Percentiles rank a stretch among this genome's conserved stretches.
Conservation (phyloP, 2,113 vertebrate genomes). For the Glareola pratincola region DNA sequence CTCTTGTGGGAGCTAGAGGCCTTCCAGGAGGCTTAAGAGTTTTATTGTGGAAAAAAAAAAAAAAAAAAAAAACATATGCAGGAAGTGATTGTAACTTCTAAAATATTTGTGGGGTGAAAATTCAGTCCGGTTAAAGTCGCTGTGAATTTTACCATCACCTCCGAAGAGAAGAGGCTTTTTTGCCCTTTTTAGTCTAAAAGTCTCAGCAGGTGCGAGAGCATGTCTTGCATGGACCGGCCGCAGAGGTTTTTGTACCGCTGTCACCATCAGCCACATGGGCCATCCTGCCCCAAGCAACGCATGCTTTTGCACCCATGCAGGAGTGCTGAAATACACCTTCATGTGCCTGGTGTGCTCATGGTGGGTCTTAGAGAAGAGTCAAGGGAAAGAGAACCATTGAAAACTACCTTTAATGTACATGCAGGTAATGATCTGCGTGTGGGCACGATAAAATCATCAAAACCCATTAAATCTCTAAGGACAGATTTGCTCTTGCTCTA, state of each 20-base stretch:
- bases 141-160: neutral
- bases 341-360: accelerated
- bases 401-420: neutral
- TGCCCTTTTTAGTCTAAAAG: neutral
- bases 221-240: accelerated
- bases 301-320: neutral
- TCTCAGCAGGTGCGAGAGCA: neutral
- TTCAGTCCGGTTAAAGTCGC: neutral
- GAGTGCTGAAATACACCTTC: neutral
- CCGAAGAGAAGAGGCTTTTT: neutral
- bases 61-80: neutral
- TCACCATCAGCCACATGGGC: neutral
- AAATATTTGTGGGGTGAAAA: neutral
- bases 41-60: neutral
- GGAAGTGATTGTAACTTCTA: neutral
- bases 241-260: accelerated
- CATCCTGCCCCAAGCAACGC: neutral
- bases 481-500: neutral
- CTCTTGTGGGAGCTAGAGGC: neutral
- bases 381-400: neutral
- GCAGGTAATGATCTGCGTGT: accelerated
- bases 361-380: neutral
- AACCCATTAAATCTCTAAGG: neutral
- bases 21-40: neutral
- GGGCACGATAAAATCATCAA: neutral